Evolutionary conservation across 2,888 invertebrate genomes (phyloP).

Genomic region (Drosophila melanosoma): DNA sequence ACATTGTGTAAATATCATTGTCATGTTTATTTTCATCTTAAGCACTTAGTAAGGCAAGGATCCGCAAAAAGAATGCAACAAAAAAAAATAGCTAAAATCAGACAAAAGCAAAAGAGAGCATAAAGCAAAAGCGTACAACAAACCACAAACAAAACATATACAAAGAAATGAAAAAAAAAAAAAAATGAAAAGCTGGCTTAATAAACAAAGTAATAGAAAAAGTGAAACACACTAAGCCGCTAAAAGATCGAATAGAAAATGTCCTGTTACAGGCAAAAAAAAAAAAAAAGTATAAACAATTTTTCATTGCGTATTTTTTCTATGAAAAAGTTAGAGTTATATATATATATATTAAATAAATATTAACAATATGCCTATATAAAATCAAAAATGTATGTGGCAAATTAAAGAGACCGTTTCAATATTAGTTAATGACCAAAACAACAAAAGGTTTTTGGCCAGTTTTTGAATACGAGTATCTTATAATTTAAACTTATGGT

Average conservation of each 20-base stretch:
- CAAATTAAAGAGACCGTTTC: conserved; percentile 3
- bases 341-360: conserved; percentile 23
- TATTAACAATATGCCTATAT: conserved; percentile 18
- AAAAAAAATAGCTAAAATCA: conserved; percentile 25
- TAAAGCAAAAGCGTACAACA: conserved; percentile 33
- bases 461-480: conserved; percentile 1
- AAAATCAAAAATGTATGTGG: conserved; percentile 13
- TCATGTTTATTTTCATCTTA: conserved; percentile 76
- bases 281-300: conserved; percentile 20
- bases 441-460: not conserved
- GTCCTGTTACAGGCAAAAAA: conserved; percentile 7
- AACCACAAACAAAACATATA: conserved; percentile 26
- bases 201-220: conserved; percentile 21
- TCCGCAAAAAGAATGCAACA: conserved; percentile 27
- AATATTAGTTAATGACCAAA: not conserved
- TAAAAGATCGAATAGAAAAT: conserved; percentile 9
- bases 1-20: conserved; percentile 78
- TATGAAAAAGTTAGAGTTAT: conserved; percentile 67
- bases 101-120: conserved; percentile 25
- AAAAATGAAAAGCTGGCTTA: conserved; percentile 30
- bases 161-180: conserved; percentile 26
- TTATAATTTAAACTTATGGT: not conserved
- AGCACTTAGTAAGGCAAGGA: conserved; percentile 66
- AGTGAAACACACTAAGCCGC: conserved; percentile 14
- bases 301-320: conserved; percentile 66